These are phyloP conservation scores for Phalacrocorax pelagicus DNA, from an alignment of 2,113 vertebrate species.

Conservation along the genomic window DNA sequence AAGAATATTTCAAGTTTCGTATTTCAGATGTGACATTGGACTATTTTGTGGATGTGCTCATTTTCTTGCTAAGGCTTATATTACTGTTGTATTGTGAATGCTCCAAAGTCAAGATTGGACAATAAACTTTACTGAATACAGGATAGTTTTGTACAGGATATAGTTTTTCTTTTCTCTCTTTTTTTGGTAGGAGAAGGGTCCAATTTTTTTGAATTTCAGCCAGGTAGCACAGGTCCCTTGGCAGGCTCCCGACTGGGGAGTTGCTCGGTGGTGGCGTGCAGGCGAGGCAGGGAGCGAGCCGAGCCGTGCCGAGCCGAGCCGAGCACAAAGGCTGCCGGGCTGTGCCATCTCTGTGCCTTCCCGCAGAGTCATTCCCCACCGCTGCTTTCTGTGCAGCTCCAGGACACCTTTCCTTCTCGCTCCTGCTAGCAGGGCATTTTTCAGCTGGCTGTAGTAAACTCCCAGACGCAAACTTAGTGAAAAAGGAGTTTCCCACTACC, in stretches of 20 bases:
- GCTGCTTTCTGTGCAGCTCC: neutral
- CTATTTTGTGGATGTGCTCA: neutral
- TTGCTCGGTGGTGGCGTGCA: neutral
- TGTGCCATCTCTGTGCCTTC: neutral
- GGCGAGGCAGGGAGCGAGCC: neutral
- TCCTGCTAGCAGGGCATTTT: neutral
- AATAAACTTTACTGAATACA: neutral
- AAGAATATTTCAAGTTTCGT: neutral
- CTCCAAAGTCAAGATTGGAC: neutral
- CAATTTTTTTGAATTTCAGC: neutral
- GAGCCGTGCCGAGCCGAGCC: neutral
- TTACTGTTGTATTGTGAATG: neutral
- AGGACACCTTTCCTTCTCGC: accelerated
- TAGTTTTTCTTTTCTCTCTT: neutral
- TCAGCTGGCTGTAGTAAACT: neutral
- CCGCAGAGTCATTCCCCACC: neutral
- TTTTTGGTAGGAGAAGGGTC: neutral
- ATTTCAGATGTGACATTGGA: neutral
- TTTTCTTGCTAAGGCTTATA: neutral
- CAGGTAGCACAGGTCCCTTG: neutral
- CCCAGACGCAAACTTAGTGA: neutral
- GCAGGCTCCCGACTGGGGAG: neutral
- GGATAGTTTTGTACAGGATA: neutral
- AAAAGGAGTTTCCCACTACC: neutral
- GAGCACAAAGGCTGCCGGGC: neutral